Conservation (phyloP, 2,113 vertebrate species). For the Chitala chitala region DNA sequence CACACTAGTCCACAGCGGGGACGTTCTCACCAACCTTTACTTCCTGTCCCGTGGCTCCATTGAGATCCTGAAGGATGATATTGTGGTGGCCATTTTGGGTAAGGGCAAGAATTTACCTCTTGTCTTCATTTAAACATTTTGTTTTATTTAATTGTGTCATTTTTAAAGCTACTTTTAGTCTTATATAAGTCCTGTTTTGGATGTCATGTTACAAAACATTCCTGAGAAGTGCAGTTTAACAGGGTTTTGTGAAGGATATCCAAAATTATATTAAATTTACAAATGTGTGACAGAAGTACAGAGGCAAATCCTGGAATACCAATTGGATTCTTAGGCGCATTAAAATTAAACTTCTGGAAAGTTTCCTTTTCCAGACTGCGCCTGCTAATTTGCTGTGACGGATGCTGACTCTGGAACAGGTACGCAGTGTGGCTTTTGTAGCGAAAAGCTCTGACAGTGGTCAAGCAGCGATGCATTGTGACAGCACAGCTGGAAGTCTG, state of each 20-base stretch:
- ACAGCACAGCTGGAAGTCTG: neutral
- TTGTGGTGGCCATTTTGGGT: conserved; percentile 97
- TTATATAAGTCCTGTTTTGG: no score
- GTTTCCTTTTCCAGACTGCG: neutral
- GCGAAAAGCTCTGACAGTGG: neutral
- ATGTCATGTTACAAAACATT: no score
- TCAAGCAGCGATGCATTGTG: neutral
- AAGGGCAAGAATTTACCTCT: conserved; percentile 42
- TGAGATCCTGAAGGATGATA: conserved; percentile 95
- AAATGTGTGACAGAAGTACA: no score
- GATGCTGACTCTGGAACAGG: neutral
- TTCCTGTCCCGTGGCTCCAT: conserved; percentile 94
- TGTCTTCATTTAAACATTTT: neutral
- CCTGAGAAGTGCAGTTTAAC: no score
- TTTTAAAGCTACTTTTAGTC: no score
- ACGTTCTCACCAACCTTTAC: conserved; percentile 92
- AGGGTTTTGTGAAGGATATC: no score
- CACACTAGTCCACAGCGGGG: conserved; percentile 89
- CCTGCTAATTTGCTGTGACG: conserved; percentile 1
- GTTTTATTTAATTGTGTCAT: neutral
- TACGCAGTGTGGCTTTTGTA: conserved; percentile 4
- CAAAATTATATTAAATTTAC: no score
- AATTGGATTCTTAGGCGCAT: no score
- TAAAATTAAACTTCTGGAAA: neutral
- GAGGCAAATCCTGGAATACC: no score